Conservation (phyloP, 2,113 vertebrate genomes). For the Cathartes aura region DNA sequence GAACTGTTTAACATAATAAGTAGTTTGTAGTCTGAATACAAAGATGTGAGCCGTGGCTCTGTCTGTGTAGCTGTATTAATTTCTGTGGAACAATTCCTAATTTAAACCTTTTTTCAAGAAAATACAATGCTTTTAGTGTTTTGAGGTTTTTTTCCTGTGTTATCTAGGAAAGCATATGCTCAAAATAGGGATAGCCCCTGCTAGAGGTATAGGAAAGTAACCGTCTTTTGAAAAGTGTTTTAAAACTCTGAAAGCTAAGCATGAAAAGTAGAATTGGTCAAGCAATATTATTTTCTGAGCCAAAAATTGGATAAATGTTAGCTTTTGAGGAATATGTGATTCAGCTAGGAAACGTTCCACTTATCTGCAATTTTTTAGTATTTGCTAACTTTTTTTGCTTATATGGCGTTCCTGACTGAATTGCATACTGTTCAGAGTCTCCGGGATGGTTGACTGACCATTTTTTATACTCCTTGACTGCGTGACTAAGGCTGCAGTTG, state of each 20-base stretch:
- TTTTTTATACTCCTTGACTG: neutral
- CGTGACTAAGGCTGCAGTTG: neutral
- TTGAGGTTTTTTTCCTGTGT: neutral
- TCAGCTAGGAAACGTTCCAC: neutral
- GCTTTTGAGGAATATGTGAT: neutral
- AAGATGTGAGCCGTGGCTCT: neutral
- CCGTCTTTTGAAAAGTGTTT: neutral
- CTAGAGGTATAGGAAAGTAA: neutral
- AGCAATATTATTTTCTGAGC: neutral
- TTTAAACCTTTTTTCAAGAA: neutral
- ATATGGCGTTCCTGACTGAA: neutral
- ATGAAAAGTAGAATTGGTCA: neutral
- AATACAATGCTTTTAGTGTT: neutral
- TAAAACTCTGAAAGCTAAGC: neutral
- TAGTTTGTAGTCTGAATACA: neutral
- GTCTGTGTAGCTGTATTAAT: neutral
- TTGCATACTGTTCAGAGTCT: neutral
- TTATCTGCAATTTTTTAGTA: neutral
- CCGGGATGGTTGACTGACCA: fast-evolving
- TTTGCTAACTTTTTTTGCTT: neutral
- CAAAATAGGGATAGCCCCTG: neutral
- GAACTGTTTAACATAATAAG: neutral
- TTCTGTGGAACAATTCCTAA: neutral
- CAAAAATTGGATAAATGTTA: neutral
- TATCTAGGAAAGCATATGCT: neutral